These are phyloP conservation scores for Carassius gibelio DNA, from an alignment of 2,113 vertebrate species.

Conservation along the genomic window DNA sequence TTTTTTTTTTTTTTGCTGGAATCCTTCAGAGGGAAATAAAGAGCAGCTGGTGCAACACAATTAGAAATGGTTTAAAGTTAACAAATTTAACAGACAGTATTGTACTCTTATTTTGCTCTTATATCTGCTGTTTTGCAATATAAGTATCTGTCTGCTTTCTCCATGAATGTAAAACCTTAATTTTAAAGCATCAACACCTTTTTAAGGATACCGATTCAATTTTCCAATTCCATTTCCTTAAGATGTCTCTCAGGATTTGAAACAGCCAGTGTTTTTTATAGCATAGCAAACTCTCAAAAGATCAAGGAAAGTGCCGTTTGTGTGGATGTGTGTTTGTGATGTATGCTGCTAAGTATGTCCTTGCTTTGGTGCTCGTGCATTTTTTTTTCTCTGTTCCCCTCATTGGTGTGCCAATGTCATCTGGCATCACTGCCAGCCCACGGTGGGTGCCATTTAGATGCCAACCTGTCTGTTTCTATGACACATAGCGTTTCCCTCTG, in stretches of 20 bases:
- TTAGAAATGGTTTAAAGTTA: not conserved
- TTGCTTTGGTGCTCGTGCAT: not conserved
- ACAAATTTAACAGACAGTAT: not conserved
- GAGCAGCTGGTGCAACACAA: not conserved
- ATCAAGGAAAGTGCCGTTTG: not conserved
- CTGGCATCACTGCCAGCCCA: slow-evolving; percentile 20
- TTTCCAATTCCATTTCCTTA: not conserved
- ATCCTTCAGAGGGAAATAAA: not conserved
- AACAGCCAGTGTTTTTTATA: not conserved
- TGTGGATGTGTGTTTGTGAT: not conserved
- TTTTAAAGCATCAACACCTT: not conserved
- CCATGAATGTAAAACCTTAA: not conserved
- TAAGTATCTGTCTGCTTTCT: not conserved
- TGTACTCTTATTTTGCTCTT: not conserved
- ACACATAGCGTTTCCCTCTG: not conserved
- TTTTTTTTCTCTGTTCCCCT: not conserved
- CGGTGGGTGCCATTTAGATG: slow-evolving; percentile 19
- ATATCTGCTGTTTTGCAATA: not conserved
- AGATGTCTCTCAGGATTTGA: not conserved
- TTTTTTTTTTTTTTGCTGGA: no score
- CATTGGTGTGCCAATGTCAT: slow-evolving; percentile 18
- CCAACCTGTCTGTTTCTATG: slow-evolving; percentile 14
- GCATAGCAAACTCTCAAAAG: not conserved
- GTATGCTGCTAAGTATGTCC: not conserved
- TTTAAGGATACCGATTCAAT: not conserved